These are phyloP conservation scores for Drosophila picticornis DNA, from an alignment of 2,888 invertebrate genomes.

Conservation along the genomic window DNA sequence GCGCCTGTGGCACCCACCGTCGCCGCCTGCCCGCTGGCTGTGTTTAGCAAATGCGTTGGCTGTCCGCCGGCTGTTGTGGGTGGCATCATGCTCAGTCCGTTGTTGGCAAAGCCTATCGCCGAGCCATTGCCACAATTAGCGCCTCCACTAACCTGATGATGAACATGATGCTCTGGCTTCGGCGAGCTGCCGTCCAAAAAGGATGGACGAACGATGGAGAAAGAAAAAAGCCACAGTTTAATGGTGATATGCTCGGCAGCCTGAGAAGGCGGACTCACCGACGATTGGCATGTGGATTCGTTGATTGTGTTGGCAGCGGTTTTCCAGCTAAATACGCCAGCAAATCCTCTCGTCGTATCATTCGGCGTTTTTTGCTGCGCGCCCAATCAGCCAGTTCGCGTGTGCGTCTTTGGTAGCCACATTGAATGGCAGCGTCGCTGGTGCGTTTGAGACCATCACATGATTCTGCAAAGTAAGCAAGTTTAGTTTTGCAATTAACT, in stretches of 20 bases:
- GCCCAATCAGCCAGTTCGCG: conserved; percentile 92
- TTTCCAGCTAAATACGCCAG: conserved; percentile 91
- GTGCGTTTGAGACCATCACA: conserved; percentile 89
- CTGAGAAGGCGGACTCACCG: conserved; percentile 76
- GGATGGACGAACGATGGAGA: not conserved
- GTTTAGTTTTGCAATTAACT: not conserved
- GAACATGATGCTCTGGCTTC: conserved; percentile 77
- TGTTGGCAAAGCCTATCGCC: conserved; percentile 37
- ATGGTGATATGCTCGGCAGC: conserved; percentile 9
- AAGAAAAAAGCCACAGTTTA: not conserved
- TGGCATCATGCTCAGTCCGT: conserved; percentile 51
- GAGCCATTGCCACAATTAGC: conserved; percentile 25
- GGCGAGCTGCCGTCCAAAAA: conserved; percentile 77
- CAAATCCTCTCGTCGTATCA: conserved; percentile 91
- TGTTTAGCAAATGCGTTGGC: conserved; percentile 52
- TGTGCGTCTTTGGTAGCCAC: conserved; percentile 90
- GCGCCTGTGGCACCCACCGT: conserved; percentile 37
- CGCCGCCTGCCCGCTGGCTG: conserved; percentile 25
- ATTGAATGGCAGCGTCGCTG: conserved; percentile 89
- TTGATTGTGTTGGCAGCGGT: conserved; percentile 87
- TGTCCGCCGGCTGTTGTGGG: conserved; percentile 47
- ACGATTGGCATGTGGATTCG: conserved; percentile 85
- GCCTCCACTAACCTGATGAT: conserved; percentile 39
- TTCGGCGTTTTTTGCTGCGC: conserved; percentile 88
- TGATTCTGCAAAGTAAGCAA: conserved; percentile 87